Percentiles rank a stretch among this genome's conserved stretches.
Conservation (phyloP, 2,888 invertebrate genomes). For the Nomada ferruginata region DNA sequence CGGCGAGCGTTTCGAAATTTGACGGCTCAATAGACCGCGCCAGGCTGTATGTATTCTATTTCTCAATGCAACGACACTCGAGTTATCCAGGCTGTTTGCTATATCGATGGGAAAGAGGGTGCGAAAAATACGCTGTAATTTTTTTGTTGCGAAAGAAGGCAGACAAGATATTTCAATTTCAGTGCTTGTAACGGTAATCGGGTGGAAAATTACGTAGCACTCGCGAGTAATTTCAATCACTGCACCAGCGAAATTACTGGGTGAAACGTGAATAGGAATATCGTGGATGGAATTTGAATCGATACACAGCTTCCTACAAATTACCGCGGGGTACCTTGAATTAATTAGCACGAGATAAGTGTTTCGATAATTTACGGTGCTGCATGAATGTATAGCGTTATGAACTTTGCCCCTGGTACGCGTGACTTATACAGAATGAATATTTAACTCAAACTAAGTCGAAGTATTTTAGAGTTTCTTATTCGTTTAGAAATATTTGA, state of each 20-base stretch:
- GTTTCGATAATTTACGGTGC: neutral
- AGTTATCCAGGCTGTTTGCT: conserved; percentile 22
- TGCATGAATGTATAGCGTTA: too few relatives aligned
- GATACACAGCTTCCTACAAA: conserved; percentile 15
- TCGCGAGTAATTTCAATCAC: conserved; percentile 28
- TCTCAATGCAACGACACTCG: conserved; percentile 37
- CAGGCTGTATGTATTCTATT: conserved; percentile 30
- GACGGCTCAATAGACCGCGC: conserved; percentile 14
- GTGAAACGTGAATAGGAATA: neutral
- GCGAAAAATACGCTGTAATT: neutral
- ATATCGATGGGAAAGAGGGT: conserved; percentile 1
- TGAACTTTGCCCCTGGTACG: too few relatives aligned
- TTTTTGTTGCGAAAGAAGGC: neutral
- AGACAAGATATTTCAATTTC: conserved; percentile 18
- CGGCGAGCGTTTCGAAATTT: conserved; percentile 35
- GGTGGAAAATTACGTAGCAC: neutral
- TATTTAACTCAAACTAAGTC: too few relatives aligned
- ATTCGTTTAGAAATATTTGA: too few relatives aligned
- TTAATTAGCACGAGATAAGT: conserved; percentile 2
- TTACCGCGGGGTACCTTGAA: neutral
- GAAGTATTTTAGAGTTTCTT: too few relatives aligned
- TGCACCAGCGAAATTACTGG: conserved; percentile 3
- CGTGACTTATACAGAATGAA: too few relatives aligned
- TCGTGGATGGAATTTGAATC: conserved; percentile 28
- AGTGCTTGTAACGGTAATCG: neutral